Evolutionary conservation across 2,113 vertebrate species (phyloP).

Genomic region (Lepus europaeus): DNA sequence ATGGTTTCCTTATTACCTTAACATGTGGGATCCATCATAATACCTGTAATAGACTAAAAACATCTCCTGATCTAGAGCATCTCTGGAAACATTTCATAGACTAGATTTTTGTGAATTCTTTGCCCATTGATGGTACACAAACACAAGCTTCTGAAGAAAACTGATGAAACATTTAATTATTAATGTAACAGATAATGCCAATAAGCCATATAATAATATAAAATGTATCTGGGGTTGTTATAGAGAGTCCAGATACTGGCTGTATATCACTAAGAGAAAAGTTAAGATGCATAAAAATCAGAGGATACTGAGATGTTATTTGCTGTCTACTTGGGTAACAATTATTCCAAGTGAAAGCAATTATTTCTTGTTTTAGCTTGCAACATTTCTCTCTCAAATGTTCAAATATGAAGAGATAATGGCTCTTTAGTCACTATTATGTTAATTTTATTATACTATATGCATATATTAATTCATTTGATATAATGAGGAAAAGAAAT

Average conservation of each 20-base stretch:
- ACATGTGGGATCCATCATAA: not conserved
- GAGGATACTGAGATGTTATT: not conserved
- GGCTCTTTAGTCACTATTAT: not conserved
- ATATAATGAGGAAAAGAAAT: not conserved
- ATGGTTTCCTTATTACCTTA: not conserved
- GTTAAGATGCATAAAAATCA: not conserved
- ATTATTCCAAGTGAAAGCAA: constrained; percentile 53
- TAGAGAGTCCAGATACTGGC: not conserved
- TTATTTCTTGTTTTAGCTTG: constrained; percentile 1
- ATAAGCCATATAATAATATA: not conserved
- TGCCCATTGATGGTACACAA: not conserved
- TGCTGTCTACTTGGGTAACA: not conserved
- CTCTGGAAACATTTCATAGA: not conserved
- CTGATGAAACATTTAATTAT: not conserved
- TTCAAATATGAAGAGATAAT: constrained; percentile 54
- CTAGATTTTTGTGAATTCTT: not conserved
- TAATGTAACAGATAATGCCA: not conserved
- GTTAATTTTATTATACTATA: constrained; percentile 51
- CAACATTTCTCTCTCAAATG: constrained; percentile 8
- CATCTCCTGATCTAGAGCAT: not conserved
- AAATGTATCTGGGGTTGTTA: not conserved
- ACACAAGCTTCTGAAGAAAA: not conserved
- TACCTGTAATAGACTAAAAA: not conserved
- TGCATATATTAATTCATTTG: constrained; percentile 3
- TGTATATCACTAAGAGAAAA: not conserved